These are phyloP conservation scores for Polymixis flavicincta DNA, from an alignment of 2,888 invertebrate genomes.

Conservation along the genomic window DNA sequence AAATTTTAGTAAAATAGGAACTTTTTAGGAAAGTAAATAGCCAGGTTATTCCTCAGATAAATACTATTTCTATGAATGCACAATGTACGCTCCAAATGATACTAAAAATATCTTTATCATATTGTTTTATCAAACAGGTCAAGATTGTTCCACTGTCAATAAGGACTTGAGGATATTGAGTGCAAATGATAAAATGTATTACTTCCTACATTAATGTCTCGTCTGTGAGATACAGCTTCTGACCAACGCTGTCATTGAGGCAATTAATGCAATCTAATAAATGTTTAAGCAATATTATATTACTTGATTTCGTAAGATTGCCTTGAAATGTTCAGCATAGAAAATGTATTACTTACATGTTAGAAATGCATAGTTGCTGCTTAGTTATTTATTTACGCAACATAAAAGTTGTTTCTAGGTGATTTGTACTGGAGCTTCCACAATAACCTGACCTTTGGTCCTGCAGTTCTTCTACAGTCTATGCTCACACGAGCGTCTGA, in stretches of 20 bases:
- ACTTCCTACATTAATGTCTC: constrained; percentile 39
- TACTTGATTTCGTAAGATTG: constrained; percentile 40
- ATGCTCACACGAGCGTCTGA: neutral
- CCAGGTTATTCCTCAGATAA: neutral
- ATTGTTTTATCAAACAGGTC: constrained; percentile 61
- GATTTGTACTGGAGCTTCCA: neutral
- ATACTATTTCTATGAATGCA: constrained; percentile 11
- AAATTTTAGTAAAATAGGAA: neutral
- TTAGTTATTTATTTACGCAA: constrained; percentile 32
- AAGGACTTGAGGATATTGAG: constrained; percentile 46
- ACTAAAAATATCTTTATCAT: constrained; percentile 59
- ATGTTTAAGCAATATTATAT: constrained; percentile 50
- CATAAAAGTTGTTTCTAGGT: constrained; percentile 8
- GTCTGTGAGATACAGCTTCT: constrained; percentile 6
- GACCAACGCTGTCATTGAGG: constrained; percentile 29
- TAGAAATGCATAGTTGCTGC: constrained; percentile 30
- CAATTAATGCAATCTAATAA: constrained; percentile 50
- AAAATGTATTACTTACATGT: constrained; percentile 41
- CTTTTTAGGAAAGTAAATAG: neutral
- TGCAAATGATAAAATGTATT: constrained; percentile 43
- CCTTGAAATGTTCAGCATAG: constrained; percentile 55
- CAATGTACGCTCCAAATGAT: constrained; percentile 11
- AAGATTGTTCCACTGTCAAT: constrained; percentile 53
- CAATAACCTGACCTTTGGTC: neutral
- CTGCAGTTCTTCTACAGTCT: no score